Evolutionary conservation across 2,888 invertebrate genomes (phyloP), one percentile per base, ranked within the genome.

Genomic region (Parascotia fuliginaria): DNA sequence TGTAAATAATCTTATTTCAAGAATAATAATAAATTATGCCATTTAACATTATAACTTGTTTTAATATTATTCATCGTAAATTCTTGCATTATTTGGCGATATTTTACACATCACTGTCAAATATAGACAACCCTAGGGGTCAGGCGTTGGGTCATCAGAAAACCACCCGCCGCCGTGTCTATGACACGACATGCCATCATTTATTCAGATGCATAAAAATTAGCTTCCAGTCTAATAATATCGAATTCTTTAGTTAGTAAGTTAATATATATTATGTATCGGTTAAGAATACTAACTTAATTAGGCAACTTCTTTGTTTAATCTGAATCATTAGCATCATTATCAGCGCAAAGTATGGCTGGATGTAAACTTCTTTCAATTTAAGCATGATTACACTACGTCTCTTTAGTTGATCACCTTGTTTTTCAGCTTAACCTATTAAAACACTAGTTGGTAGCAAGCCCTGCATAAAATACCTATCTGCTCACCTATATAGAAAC

Each of bases 81-180:
- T 16, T n/a, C 9, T 15, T 33, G 32, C 7, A 9, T 37, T 37
- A 1, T 28, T 22, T 29, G 22, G 22, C 31, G 36, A 44, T 41
- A 24, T 9, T 1, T 9, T n/a, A 13, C 13, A 19, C 41, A 19
- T 61, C 73, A 62, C 76, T 78, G 72, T 55, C 42, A 43, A 46
- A 47, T 55, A 55, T 49, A 54, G 51, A 61, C 68, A 55, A 69
- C 78, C 76, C 81, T 75, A 77, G 81, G 79, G 87, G 80, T 82
- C 74, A 78, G 70, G 73, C 69, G 79, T 73, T 71, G 77, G 85
- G 82, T 86, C 87, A 83, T 86, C 85, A 82, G 81, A 75, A 75
- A 77, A 72, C 75, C 79, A 81, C 71, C 75, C 74, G 70, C 62
- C 75, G 75, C 77, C 77, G 70, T 81, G 81, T 74, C 81, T 81